Percentiles rank a stretch among this genome's conserved stretches.
Conservation (phyloP, 2,113 vertebrate species). For the Tragelaphus buxtoni region DNA sequence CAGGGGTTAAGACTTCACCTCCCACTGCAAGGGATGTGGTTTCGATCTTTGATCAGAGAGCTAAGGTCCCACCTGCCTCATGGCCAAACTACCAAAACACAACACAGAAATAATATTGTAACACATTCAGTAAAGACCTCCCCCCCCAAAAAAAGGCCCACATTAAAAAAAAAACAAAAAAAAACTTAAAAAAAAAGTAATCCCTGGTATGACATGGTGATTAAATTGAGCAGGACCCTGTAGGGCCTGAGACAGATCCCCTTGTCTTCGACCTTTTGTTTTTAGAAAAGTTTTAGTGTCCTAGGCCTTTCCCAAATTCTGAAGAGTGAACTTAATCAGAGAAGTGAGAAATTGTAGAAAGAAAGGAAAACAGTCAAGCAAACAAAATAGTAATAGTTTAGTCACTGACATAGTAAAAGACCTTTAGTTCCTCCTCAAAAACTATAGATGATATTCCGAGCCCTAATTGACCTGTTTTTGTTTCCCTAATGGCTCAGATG, state of each 20-base stretch:
- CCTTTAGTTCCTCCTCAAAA: neutral
- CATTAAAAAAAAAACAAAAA: neutral
- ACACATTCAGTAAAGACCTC: no score
- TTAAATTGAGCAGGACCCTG: neutral
- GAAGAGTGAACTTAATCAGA: neutral
- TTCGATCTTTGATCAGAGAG: fast-evolving
- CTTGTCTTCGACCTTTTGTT: neutral
- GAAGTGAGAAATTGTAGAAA: neutral
- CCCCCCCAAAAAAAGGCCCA: neutral
- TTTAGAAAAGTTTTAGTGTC: neutral
- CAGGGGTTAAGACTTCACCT: neutral
- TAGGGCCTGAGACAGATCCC: neutral
- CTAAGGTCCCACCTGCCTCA: neutral
- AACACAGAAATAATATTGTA: neutral
- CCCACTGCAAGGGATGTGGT: neutral
- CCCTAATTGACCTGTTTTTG: neutral
- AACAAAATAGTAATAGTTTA: neutral
- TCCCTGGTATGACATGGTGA: neutral
- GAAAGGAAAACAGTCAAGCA: neutral
- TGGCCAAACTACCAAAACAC: neutral
- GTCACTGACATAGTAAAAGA: neutral
- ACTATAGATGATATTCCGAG: neutral
- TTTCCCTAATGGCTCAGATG: neutral
- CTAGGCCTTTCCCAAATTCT: neutral
- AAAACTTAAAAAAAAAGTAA: neutral